A percentile compares a stretch with the other conserved stretches of the same genome.
Evolutionary conservation across 2,113 vertebrate genomes (phyloP).

Genomic region (Lepidothrix coronata): DNA sequence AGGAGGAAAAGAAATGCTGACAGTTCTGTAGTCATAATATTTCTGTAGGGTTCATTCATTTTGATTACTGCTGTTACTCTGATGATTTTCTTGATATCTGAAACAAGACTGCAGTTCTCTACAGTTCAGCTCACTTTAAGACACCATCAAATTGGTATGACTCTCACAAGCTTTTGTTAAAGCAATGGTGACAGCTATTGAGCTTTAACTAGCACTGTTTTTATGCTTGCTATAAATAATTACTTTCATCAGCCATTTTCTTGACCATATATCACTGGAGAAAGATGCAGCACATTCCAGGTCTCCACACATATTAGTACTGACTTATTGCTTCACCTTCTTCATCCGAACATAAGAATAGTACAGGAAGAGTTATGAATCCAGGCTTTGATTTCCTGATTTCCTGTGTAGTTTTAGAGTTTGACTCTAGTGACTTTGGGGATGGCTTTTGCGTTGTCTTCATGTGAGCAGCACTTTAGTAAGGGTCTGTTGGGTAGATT

Average conservation of each 20-base stretch:
- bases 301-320: not conserved
- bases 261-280: not conserved
- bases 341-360: not conserved
- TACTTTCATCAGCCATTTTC: conserved; percentile 22
- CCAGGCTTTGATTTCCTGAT: not conserved
- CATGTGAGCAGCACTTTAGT: not conserved
- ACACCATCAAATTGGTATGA: not conserved
- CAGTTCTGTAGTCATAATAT: not conserved
- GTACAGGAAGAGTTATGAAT: not conserved
- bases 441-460: not conserved
- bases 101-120: not conserved
- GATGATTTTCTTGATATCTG: not conserved
- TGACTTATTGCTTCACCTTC: conserved; percentile 41
- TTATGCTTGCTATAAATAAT: conserved; percentile 58
- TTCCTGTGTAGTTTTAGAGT: not conserved
- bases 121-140: conserved; percentile 19
- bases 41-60: conserved; percentile 10
- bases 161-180: conserved; percentile 5
- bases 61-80: not conserved
- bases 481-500: not conserved
- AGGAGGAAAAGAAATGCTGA: not conserved
- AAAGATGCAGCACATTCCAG: conserved; percentile 40
- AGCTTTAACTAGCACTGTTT: conserved; percentile 17
- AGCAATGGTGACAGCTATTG: not conserved
- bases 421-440: conserved; percentile 35